These are phyloP conservation scores for Beris morrisii DNA, from an alignment of 2,888 invertebrate species.

Conservation along the genomic window DNA sequence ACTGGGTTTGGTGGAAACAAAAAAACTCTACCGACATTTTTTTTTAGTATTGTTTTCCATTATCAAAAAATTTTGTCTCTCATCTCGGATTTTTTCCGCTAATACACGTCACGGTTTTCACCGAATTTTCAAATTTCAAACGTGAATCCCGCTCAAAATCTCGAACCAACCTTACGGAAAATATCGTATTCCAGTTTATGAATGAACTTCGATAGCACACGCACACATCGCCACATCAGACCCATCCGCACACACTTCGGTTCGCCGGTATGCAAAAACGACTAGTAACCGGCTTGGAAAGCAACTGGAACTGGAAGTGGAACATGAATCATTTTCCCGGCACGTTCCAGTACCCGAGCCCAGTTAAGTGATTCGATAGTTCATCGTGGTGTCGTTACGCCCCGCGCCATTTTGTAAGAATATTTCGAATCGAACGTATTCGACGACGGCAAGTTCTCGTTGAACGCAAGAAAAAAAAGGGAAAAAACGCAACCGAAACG, in stretches of 20 bases:
- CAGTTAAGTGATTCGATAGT: slow-evolving; percentile 16
- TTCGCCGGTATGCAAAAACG: slow-evolving; percentile 16
- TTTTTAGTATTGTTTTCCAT: too few species aligned
- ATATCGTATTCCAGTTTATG: slow-evolving; percentile 30
- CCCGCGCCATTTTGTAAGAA: slow-evolving; percentile 45
- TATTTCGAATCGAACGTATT: background rate
- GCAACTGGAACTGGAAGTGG: slow-evolving; percentile 1
- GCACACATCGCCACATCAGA: background rate
- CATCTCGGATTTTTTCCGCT: too few species aligned
- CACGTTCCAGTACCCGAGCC: slow-evolving; percentile 7
- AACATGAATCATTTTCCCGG: slow-evolving; percentile 21
- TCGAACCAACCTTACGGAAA: too few species aligned
- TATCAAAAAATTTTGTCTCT: too few species aligned
- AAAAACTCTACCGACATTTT: too few species aligned
- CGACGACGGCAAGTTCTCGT: too few species aligned
- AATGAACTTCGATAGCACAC: slow-evolving; percentile 6
- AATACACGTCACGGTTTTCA: too few species aligned
- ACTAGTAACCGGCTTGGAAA: slow-evolving; percentile 28
- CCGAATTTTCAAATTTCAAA: too few species aligned
- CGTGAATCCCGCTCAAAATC: too few species aligned
- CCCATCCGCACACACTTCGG: background rate
- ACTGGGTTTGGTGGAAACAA: too few species aligned
- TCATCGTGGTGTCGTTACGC: slow-evolving; percentile 12
- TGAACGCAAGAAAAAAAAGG: too few species aligned
- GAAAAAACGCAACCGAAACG: too few species aligned